Evolutionary conservation across 2,888 invertebrate genomes (phyloP).

Genomic region (Dimorphilus gyrociliatus): DNA sequence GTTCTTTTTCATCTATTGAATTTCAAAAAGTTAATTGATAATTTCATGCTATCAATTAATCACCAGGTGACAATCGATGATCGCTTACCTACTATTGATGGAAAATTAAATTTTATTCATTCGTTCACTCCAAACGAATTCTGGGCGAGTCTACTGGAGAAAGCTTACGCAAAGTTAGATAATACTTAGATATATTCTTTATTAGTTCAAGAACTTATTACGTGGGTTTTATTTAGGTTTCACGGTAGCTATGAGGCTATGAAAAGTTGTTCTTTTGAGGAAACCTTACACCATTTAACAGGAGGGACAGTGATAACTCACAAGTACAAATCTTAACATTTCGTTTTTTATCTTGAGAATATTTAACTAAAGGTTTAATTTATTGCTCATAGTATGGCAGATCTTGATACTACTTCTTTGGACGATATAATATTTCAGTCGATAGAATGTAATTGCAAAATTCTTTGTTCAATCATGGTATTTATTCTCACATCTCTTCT

Average conservation of each 20-base stretch:
- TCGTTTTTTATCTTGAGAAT: no score
- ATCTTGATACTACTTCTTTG: no score
- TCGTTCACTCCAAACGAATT: conserved; percentile 44
- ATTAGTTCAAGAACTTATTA: not conserved
- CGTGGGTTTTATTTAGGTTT: conserved; percentile 38
- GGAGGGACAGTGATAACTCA: conserved; percentile 29
- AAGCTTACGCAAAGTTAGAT: conserved; percentile 47
- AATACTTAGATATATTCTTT: conserved; percentile 1
- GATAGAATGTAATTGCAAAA: no score
- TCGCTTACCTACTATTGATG: conserved; percentile 40
- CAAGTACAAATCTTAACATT: conserved; percentile 13
- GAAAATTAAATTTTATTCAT: conserved; percentile 42
- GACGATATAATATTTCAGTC: no score
- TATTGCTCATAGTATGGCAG: no score
- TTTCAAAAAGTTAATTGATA: no score
- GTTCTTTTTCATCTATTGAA: conserved; percentile 23
- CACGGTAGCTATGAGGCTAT: conserved; percentile 33
- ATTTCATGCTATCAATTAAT: no score
- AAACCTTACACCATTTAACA: conserved; percentile 26
- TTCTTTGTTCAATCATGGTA: no score
- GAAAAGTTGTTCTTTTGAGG: conserved; percentile 21
- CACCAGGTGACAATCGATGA: conserved; percentile 20
- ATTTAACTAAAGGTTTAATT: no score
- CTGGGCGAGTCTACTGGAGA: conserved; percentile 47
- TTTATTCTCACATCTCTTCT: no score